phyloP scores from a whole-genome alignment of 2,888 invertebrate genomes.

The Ephialtes manifestator region DNA sequence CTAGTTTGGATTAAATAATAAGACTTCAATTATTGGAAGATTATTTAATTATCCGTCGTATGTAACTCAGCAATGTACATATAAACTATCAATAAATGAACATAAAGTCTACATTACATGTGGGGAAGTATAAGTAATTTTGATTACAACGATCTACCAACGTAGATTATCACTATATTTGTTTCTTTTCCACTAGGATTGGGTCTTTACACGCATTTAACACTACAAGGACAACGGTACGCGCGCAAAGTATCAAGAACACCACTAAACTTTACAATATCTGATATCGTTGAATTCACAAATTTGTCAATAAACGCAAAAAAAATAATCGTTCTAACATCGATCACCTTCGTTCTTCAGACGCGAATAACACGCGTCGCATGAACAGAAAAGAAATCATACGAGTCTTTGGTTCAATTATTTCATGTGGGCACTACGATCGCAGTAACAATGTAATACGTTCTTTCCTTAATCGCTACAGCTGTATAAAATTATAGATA shows the following conservation, averaged over 20 bases:
- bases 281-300: conserved; percentile 32
- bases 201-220: not conserved
- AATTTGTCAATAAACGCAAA: conserved; percentile 32
- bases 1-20: not conserved
- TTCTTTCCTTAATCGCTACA: conserved; percentile 42
- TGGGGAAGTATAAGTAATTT: conserved; percentile 50
- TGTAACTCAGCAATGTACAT: conserved; percentile 44
- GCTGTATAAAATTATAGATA: conserved; percentile 61
- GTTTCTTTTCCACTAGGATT: conserved; percentile 10
- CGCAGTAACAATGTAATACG: conserved; percentile 54
- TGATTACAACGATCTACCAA: conserved; percentile 57
- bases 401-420: conserved; percentile 66
- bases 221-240: conserved; percentile 22
- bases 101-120: conserved; percentile 26
- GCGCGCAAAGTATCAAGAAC: conserved; percentile 34
- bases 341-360: conserved; percentile 25
- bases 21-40: conserved; percentile 46
- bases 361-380: conserved; percentile 20
- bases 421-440: conserved; percentile 64
- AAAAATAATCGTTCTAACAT: conserved; percentile 43
- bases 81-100: conserved; percentile 26
- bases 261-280: conserved; percentile 39
- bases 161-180: conserved; percentile 57
- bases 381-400: conserved; percentile 38
- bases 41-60: conserved; percentile 52